Percentiles rank a stretch among this genome's conserved stretches.
Conservation (phyloP, 2,888 invertebrate genomes). For the Archips crataeganus region DNA sequence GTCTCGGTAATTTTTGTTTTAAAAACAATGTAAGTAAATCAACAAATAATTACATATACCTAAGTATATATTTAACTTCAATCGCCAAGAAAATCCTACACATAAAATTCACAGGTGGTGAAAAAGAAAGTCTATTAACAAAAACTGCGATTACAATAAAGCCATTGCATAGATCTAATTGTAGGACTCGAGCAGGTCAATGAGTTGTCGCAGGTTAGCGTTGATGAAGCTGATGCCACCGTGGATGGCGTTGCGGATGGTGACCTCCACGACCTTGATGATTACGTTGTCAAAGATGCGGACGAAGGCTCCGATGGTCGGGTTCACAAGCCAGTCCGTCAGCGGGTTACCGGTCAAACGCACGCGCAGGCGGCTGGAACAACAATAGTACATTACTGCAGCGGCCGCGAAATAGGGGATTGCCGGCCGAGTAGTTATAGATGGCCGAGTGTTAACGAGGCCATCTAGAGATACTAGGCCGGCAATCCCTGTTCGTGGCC, state of each 20-base stretch:
- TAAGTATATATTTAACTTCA: not conserved
- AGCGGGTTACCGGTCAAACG: slow-evolving; percentile 80
- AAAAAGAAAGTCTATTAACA: not conserved
- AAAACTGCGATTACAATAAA: not conserved
- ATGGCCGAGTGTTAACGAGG: no score
- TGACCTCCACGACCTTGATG: slow-evolving; percentile 71
- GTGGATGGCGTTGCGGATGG: slow-evolving; percentile 67
- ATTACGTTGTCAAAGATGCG: slow-evolving; percentile 78
- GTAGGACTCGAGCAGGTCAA: slow-evolving; percentile 61
- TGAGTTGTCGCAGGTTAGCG: slow-evolving; percentile 59
- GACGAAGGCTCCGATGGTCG: slow-evolving; percentile 72
- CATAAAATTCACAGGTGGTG: not conserved
- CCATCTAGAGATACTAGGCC: no score
- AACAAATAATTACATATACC: not conserved
- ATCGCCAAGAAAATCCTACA: not conserved
- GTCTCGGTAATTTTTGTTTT: not conserved
- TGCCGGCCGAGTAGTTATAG: no score
- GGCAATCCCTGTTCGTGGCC: no score
- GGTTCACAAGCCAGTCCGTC: slow-evolving; percentile 80
- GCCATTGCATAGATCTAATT: slow-evolving; percentile 47
- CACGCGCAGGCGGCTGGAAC: slow-evolving; percentile 75
- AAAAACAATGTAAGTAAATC: not conserved
- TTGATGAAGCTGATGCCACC: slow-evolving; percentile 67
- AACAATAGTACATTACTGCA: not conserved
- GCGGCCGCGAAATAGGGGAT: no score